These are phyloP conservation scores for Trachelus iudaicus DNA, from an alignment of 2,888 invertebrate species.

Conservation along the genomic window DNA sequence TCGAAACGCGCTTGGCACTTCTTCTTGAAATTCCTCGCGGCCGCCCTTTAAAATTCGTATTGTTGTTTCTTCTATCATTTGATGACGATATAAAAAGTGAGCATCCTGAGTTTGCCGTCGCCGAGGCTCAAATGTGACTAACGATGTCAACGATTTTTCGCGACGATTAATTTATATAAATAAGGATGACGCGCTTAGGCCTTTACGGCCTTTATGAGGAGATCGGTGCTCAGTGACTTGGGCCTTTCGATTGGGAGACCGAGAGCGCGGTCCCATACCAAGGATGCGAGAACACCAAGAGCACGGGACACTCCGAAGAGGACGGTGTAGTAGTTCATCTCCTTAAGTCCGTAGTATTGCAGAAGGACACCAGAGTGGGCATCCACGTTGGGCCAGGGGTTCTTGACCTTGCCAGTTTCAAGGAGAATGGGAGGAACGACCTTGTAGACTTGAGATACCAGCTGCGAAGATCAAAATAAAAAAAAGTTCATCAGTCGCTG, in stretches of 20 bases:
- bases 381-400: constrained; percentile 99
- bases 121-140: constrained; percentile 1
- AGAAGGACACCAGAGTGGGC: constrained; percentile 88
- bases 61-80: not conserved
- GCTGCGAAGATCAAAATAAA: constrained; percentile 62
- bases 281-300: constrained; percentile 81
- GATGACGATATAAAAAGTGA: not conserved
- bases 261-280: constrained; percentile 86
- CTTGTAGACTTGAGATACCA: constrained; percentile 91
- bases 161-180: not conserved
- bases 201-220: constrained; percentile 60
- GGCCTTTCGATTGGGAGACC: constrained; percentile 86
- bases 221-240: constrained; percentile 75
- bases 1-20: not conserved
- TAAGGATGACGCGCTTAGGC: constrained; percentile 40
- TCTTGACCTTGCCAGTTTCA: constrained; percentile 95
- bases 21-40: not conserved
- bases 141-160: constrained; percentile 24
- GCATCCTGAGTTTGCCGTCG: not conserved
- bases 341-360: constrained; percentile 85
- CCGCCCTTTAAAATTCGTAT: too few species aligned
- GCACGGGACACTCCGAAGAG: constrained; percentile 90
- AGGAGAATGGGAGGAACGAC: constrained; percentile 91
- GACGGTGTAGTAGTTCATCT: constrained; percentile 93
- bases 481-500: not conserved